Evolutionary conservation across 2,797 vertebrate species (phyloP).

Genomic region (Myoxocephalus aenaeus): DNA sequence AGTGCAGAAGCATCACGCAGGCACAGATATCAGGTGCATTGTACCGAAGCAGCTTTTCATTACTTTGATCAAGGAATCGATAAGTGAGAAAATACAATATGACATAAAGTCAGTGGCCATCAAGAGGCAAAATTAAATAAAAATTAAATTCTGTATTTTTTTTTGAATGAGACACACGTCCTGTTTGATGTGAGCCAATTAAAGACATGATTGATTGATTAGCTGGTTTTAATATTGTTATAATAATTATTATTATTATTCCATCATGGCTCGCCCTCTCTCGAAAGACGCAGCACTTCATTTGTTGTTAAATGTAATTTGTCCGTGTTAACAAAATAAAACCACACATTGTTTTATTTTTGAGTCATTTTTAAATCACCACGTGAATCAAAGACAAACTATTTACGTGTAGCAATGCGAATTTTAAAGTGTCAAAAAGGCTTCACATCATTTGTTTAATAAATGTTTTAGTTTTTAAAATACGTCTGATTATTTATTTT

Average conservation of each 20-base stretch:
- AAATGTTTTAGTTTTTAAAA: slow-evolving; percentile 5
- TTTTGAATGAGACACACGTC: neutral
- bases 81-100: slow-evolving; percentile 8
- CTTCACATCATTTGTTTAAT: neutral
- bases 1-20: slow-evolving; percentile 3
- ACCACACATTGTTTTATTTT: neutral
- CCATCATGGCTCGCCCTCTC: neutral
- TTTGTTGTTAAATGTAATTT: neutral
- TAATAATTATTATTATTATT: neutral
- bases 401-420: neutral
- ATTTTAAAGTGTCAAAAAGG: neutral
- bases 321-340: neutral
- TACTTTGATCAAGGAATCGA: neutral
- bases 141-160: neutral
- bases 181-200: neutral
- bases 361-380: neutral
- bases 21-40: neutral
- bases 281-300: neutral
- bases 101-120: neutral
- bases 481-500: neutral
- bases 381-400: neutral
- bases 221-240: neutral
- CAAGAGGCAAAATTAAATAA: neutral
- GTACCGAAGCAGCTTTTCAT: neutral
- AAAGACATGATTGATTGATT: neutral